Conservation (phyloP, 2,113 vertebrate genomes). For the Collichthys lucidus region DNA sequence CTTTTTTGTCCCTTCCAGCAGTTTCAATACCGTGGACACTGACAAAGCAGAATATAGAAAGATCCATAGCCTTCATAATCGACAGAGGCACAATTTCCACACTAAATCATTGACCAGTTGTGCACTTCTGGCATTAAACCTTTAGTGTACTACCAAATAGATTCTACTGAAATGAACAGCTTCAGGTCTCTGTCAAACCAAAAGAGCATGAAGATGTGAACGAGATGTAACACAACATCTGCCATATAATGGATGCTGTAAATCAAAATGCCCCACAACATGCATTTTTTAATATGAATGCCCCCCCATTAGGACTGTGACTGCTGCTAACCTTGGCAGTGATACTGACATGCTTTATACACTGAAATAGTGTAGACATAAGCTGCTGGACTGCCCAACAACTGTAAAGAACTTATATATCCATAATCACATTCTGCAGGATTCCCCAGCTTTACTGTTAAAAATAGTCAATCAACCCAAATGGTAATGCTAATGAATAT, state of each 20-base stretch:
- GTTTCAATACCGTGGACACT: constrained; percentile 22
- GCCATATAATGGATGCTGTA: constrained; percentile 41
- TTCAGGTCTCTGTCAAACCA: constrained; percentile 47
- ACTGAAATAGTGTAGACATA: background rate
- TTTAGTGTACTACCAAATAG: constrained; percentile 37
- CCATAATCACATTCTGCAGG: background rate
- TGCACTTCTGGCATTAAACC: constrained; percentile 31
- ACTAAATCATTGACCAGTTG: constrained; percentile 53
- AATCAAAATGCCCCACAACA: constrained; percentile 41
- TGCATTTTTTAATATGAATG: constrained; percentile 46
- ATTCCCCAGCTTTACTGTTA: background rate
- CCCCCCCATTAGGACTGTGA: constrained; percentile 15
- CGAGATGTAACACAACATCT: constrained; percentile 46
- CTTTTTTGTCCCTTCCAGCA: constrained; percentile 5
- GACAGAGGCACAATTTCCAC: background rate
- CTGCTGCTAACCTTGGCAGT: constrained; percentile 14
- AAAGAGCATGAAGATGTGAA: constrained; percentile 49
- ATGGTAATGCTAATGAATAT: background rate
- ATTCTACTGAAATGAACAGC: constrained; percentile 35
- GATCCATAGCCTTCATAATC: constrained; percentile 18
- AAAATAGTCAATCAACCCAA: background rate
- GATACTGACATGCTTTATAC: constrained; percentile 13
- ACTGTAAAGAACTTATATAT: background rate
- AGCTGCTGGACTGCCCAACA: background rate
- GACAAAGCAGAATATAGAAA: constrained; percentile 24